These are phyloP conservation scores for Clinocottus analis DNA, from an alignment of 2,113 vertebrate species.

Conservation along the genomic window DNA sequence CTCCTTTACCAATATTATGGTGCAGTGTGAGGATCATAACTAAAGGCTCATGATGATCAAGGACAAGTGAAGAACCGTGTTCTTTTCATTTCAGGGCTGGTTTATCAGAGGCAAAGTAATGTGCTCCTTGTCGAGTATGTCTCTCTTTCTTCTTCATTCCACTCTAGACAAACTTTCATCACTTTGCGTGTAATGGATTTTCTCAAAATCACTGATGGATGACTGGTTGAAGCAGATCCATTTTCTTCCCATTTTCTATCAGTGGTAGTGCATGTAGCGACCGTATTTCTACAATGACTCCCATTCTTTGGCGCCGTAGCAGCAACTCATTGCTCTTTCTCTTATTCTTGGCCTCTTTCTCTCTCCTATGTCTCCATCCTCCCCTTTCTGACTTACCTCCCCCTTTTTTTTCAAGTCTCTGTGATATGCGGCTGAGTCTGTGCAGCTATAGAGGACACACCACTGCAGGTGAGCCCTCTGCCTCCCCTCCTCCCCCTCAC, in stretches of 20 bases:
- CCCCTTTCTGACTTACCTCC: slow-evolving; percentile 31
- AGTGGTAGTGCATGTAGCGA: slow-evolving; percentile 5
- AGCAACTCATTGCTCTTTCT: slow-evolving; percentile 21
- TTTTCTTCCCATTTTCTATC: slow-evolving; percentile 21
- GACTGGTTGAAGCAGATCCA: slow-evolving; percentile 34
- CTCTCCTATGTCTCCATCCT: slow-evolving; percentile 1
- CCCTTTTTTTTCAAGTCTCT: slow-evolving; percentile 24
- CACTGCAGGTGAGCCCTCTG: slow-evolving; percentile 67
- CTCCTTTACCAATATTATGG: slow-evolving; percentile 6
- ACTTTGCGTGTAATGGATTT: slow-evolving; percentile 45
- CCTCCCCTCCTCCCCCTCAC: slow-evolving; percentile 31
- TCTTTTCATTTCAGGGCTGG: not conserved
- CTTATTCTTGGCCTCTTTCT: not conserved
- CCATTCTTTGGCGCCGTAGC: slow-evolving; percentile 15
- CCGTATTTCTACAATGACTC: slow-evolving; percentile 12
- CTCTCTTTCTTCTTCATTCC: slow-evolving; percentile 38
- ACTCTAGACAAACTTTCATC: slow-evolving; percentile 34
- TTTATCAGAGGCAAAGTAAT: slow-evolving; percentile 15
- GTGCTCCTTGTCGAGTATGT: not conserved
- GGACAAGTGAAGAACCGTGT: slow-evolving; percentile 20
- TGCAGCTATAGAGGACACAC: slow-evolving; percentile 64
- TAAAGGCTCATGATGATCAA: slow-evolving; percentile 7
- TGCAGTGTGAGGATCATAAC: not conserved
- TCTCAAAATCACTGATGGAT: slow-evolving; percentile 40
- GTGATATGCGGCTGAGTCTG: slow-evolving; percentile 63